These are phyloP conservation scores for Eupeodes latifasciatus DNA, from an alignment of 2,888 invertebrate species.

Conservation along the genomic window DNA sequence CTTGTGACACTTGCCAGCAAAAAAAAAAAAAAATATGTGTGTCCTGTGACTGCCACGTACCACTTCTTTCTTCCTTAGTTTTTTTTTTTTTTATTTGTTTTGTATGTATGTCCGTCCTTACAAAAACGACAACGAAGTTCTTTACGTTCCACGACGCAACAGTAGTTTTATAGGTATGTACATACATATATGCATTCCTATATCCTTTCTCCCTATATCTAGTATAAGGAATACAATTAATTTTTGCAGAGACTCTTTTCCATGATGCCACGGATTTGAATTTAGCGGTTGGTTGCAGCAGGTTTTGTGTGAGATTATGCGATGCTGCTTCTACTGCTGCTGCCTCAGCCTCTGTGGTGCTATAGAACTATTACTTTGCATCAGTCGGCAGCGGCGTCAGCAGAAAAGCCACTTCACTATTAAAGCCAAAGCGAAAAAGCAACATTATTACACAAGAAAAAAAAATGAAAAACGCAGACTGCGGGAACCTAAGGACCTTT, in stretches of 20 bases:
- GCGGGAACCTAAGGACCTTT: slow-evolving; percentile 31
- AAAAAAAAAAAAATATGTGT: background rate
- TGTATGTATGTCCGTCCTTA: background rate
- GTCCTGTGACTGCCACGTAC: background rate
- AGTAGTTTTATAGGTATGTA: background rate
- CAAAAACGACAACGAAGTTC: background rate
- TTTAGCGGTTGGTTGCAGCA: slow-evolving; percentile 68
- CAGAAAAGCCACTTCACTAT: slow-evolving; percentile 44
- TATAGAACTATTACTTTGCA: slow-evolving; percentile 38
- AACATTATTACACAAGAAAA: slow-evolving; percentile 12
- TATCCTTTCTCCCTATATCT: slow-evolving; percentile 9
- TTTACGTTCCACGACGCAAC: background rate
- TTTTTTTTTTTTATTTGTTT: background rate
- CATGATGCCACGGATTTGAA: slow-evolving; percentile 41
- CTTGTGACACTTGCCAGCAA: slow-evolving; percentile 18
- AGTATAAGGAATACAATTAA: slow-evolving; percentile 58
- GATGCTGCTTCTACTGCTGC: background rate
- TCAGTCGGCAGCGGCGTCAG: slow-evolving; percentile 45
- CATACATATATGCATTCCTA: background rate
- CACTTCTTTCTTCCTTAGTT: background rate
- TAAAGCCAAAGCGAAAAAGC: slow-evolving; percentile 18
- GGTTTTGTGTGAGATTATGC: slow-evolving; percentile 51
- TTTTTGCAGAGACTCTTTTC: slow-evolving; percentile 58
- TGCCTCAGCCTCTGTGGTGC: background rate
- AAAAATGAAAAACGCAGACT: background rate